A percentile compares a stretch with the other conserved stretches of the same genome.
These are phyloP conservation scores for Daphoenositta chrysoptera DNA, from an alignment of 2,113 vertebrate species.

Conservation along the genomic window DNA sequence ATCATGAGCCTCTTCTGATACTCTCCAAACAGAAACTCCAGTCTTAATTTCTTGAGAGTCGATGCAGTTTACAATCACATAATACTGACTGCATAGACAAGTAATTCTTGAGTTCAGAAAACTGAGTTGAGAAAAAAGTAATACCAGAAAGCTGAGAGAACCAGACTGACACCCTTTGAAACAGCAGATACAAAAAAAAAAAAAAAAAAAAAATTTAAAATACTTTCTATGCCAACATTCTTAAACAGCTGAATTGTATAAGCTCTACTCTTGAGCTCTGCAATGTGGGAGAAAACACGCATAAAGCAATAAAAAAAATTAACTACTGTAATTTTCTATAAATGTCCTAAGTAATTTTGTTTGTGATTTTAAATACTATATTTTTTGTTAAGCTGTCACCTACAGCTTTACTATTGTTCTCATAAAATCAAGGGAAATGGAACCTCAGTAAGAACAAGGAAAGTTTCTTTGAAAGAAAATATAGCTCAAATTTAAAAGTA, in stretches of 20 bases:
- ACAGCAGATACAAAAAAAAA: not conserved
- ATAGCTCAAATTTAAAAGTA: not conserved
- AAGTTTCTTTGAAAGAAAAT: not conserved
- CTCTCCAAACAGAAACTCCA: not conserved
- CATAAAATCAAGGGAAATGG: not conserved
- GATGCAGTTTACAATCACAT: not conserved
- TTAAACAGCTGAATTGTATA: not conserved
- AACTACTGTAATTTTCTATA: not conserved
- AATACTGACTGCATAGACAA: not conserved
- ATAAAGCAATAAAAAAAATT: not conserved
- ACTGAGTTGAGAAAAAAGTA: accelerated
- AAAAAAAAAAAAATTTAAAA: not conserved
- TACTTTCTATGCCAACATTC: not conserved
- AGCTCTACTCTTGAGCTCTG: not conserved
- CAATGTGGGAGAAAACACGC: not conserved
- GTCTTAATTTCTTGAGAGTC: not conserved
- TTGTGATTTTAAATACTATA: not conserved
- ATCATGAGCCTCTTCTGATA: not conserved
- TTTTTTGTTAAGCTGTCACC: not conserved
- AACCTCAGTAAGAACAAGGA: not conserved
- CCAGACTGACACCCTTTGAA: not conserved
- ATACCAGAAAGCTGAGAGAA: not conserved
- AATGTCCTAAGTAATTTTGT: not conserved
- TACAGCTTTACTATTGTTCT: not conserved
- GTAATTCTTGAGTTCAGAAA: not conserved